Base-by-base conservation (phyloP, 2,797 vertebrate genomes). In the Typhlichthys eigenmanni region DNA sequence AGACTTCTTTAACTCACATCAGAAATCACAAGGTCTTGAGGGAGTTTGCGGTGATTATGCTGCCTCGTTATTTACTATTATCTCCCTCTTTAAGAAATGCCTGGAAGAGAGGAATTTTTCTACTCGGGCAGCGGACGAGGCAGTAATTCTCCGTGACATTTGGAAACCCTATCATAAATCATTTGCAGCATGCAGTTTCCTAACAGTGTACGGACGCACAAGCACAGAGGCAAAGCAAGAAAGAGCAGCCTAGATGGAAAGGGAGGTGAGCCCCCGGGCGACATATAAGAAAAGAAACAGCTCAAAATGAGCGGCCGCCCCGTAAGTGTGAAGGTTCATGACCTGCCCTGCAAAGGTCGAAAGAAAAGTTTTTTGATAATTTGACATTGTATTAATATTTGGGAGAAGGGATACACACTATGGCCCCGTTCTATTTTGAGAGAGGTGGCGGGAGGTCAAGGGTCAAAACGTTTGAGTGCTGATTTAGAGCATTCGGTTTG, bases 51-150 rank as follows among this genome's bases (percentile, higher is more conserved):
- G 56, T 59, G 58, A 76, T 59, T 60, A 54, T 63, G 66, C 58
- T 32, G 59, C 9, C 57, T 72, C 46, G 62, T 76, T 70, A 75
- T 72, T 62, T 54, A 19, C 63, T 53, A 71, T 67, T 77, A 68
- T 58, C 19, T 57, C 60, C 65, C 2, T 13, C 46, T 46, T 55
- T 45, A 65, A 38, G 38, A 76, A 74, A n/a, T 13, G 6, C 34
- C 34, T 10, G 14, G 34, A 34, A 43, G 34, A 62, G 58, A 55
- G 14, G 29, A 58, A 43, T 56, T 71, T 76, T 57, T 68, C 9
- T 49, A 62, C 61, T 72, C 14, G 8, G 62, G n/a, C 45, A 45
- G 71, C 62, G 50, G 24, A 50, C 29, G 61, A 62, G 12, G 64
- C 34, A 52, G 53, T 64, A 56, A 76, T 48, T 66, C 43, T 64